phyloP scores from a whole-genome alignment of 2,888 invertebrate species.

The Octodonta nipae region DNA sequence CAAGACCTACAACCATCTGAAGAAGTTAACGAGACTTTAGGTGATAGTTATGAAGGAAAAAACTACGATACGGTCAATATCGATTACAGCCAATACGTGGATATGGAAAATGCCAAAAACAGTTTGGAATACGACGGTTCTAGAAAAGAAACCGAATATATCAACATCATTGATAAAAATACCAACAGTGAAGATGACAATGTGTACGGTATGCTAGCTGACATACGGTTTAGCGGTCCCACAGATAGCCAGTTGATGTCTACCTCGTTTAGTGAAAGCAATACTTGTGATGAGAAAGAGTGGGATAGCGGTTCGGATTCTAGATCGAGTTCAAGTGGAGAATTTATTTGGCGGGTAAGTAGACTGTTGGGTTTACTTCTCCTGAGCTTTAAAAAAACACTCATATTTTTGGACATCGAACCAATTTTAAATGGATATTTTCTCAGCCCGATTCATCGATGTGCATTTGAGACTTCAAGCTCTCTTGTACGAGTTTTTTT shows the following conservation, averaged over 20 bases:
- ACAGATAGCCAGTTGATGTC: slow-evolving; percentile 34
- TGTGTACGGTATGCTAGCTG: slow-evolving; percentile 30
- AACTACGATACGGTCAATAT: neutral
- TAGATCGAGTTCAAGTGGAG: slow-evolving; percentile 62
- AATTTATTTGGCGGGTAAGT: slow-evolving; percentile 66
- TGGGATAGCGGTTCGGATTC: slow-evolving; percentile 59
- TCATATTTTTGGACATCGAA: no score
- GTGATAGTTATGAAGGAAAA: neutral
- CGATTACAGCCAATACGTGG: slow-evolving; percentile 23
- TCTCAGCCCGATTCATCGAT: no score
- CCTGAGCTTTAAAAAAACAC: no score
- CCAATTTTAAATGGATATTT: no score
- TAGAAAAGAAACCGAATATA: slow-evolving; percentile 38
- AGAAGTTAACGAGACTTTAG: neutral
- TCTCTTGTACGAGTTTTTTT: no score
- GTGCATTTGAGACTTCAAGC: no score
- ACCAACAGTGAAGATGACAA: slow-evolving; percentile 18
- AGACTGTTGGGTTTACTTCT: no score
- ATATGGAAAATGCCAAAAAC: slow-evolving; percentile 22
- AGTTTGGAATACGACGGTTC: slow-evolving; percentile 12
- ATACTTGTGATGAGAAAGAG: slow-evolving; percentile 45
- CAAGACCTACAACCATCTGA: slow-evolving; percentile 2
- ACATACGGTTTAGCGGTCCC: slow-evolving; percentile 35
- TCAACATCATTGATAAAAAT: slow-evolving; percentile 19
- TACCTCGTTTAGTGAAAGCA: slow-evolving; percentile 38